Base-by-base conservation (phyloP, 2,797 vertebrate genomes). In the Todus mexicanus region DNA sequence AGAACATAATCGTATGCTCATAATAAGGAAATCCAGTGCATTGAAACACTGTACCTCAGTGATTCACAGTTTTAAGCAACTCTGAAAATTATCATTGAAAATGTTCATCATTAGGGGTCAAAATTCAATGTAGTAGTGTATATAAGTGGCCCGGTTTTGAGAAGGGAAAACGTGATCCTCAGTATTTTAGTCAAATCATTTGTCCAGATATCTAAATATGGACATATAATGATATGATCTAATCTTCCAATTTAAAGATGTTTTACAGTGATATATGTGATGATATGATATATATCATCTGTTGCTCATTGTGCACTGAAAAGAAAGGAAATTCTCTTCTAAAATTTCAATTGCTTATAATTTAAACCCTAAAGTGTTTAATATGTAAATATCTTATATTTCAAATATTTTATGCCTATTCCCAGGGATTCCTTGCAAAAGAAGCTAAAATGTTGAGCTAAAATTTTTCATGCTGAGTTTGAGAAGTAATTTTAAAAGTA, bases 401-500 rank as follows among this genome's bases (percentile, higher is more conserved):
- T 84, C 21, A 79, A 73, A 40, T 70, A 73, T 66, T 70, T 73
- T 71, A 42, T 37, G 10, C 12, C 25, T 64, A 38, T 71, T 90
- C n/a, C 37, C 15, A 48, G 18, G 5, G 27, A 68, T 82, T 84
- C 23, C 1, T 35, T 82, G 12, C 31, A 69, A 89, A 84, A 86
- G 15, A 51, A 78, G 20, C 3, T 88, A 84, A 90, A 84, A 37
- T 26, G 7, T 43, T 56, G 38, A 92, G 53, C 47, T 42, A 76
- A 87, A 64, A 16, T 71, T 82, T 83, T 90, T 70, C 45, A 50
- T 68, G n/a, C 71, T 69, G 74, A 77, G 25, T 82, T 79, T 71
- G 45, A 82, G 50, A 90, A 87, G 45, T 69, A 90, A 94, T 89
- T 93, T 89, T 50, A 70, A 83, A 82, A 81, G 38, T 22, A 81